Base-by-base conservation (phyloP, 2,888 invertebrate genomes). In the Abrostola triplasia region DNA sequence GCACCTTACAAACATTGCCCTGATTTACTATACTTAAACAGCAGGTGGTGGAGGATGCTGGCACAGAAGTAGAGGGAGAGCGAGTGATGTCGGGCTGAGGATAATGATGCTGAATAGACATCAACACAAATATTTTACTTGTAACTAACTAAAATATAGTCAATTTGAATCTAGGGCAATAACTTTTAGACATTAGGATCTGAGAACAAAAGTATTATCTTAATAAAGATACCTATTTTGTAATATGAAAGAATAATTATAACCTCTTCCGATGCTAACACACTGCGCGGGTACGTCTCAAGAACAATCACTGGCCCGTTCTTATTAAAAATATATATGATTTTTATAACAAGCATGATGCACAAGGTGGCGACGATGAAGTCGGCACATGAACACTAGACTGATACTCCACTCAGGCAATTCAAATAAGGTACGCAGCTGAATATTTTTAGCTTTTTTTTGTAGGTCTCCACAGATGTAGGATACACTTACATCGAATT, bases 1-100 rank as follows among this genome's bases (percentile, higher is more conserved):
- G 90, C 8, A 92, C 91, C 91, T 92, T 62, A 58, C 53, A 42
- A 36, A 54, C 1, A 48, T 11, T 38, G 4, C 11, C 6, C 47
- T 51, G 11, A 35, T 61, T 37, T 9, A 7, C 8, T 37, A 11
- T 36, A 53, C 11, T 42, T 42, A 13, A 35, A 58, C 44, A 12
- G 49, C 2, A n/a, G n/a, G 40, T 36, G 7, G 57, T 59, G 4
- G 6, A 40, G 1, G 7, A 10, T 40, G 10, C 40, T 24, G 24
- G 24, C 24, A 24, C 4, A 24, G 24, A 24, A 4, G 24, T 24
- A 24, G 24, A 24, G 24, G 24, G 24, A 24, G 24, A 24, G 24
- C 24, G 24, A 24, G 24, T 24, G 24, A 4, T 2, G 24, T 24
- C 24, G 24, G 24, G 24, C 24, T 24, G 24, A 1, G 24, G 24